A percentile compares a stretch with the other conserved stretches of the same genome.
phyloP scores from a whole-genome alignment of 2,888 invertebrate genomes.

The Congeria kusceri region DNA sequence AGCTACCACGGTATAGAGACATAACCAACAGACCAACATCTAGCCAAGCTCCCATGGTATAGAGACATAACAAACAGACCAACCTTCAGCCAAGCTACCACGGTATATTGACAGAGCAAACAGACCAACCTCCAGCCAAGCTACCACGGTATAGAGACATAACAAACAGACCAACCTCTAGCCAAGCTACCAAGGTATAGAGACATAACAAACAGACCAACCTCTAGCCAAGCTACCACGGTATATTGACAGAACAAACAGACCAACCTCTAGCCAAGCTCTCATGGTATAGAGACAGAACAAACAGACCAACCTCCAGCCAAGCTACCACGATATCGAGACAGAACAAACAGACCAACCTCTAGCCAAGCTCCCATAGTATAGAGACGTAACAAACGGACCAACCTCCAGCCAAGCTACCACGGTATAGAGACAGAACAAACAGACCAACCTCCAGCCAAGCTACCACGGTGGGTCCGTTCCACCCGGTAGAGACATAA shows the following conservation, averaged over 20 bases:
- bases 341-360: constrained; percentile 78
- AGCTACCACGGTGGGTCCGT: constrained; percentile 99
- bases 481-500: too few relatives aligned
- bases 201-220: constrained; percentile 68
- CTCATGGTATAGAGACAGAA: too few relatives aligned
- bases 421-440: too few relatives aligned
- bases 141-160: constrained; percentile 99
- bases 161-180: constrained; percentile 88
- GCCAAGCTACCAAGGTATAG: constrained; percentile 99
- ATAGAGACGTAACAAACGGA: too few relatives aligned
- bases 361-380: constrained; percentile 99
- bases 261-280: constrained; percentile 95
- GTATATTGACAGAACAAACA: too few relatives aligned
- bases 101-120: too few relatives aligned
- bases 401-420: constrained; percentile 97
- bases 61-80: constrained; percentile 38
- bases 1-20: constrained; percentile 97
- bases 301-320: constrained; percentile 89
- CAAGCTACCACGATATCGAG: constrained; percentile 99
- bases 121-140: constrained; percentile 93
- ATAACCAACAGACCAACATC: constrained; percentile 88
- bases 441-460: constrained; percentile 92
- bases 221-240: constrained; percentile 99
- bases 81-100: constrained; percentile 98
- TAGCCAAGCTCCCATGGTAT: constrained; percentile 99